phyloP scores from a whole-genome alignment of 2,797 vertebrate species.

The Oreochromis mossambicus region DNA sequence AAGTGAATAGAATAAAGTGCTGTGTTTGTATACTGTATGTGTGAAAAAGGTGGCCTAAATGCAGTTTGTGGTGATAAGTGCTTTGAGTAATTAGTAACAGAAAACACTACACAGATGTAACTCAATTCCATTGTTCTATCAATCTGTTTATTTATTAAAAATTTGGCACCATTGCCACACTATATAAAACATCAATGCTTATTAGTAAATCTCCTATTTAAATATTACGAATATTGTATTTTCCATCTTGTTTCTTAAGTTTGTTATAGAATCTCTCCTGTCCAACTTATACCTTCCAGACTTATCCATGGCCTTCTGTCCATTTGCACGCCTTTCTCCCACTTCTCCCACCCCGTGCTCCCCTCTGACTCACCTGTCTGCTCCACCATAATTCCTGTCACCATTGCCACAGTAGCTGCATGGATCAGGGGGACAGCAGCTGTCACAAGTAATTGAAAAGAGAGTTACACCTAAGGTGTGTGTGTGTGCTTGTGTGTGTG shows the following conservation, averaged over 20 bases:
- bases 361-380: slow-evolving; percentile 68
- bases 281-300: background rate
- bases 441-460: slow-evolving; percentile 78
- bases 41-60: background rate
- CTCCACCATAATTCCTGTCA: slow-evolving; percentile 71
- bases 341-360: background rate
- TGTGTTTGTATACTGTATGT: background rate
- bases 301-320: slow-evolving; percentile 10
- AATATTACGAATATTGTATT: background rate
- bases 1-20: background rate
- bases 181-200: background rate
- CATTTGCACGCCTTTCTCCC: slow-evolving; percentile 22
- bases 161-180: background rate
- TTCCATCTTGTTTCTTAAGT: background rate
- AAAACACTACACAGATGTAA: background rate
- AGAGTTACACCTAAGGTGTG: slow-evolving; percentile 66
- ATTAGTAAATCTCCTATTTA: background rate
- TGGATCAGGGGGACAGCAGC: slow-evolving; percentile 74
- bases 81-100: background rate
- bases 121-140: background rate
- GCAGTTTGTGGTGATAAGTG: background rate
- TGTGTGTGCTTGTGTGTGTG: slow-evolving; percentile 13
- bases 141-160: background rate
- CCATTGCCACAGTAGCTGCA: slow-evolving; percentile 60
- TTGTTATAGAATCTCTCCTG: background rate